Evolutionary conservation across 92 coral and sea anemone genomes (phyloP).

Genomic region (Porites rus): DNA sequence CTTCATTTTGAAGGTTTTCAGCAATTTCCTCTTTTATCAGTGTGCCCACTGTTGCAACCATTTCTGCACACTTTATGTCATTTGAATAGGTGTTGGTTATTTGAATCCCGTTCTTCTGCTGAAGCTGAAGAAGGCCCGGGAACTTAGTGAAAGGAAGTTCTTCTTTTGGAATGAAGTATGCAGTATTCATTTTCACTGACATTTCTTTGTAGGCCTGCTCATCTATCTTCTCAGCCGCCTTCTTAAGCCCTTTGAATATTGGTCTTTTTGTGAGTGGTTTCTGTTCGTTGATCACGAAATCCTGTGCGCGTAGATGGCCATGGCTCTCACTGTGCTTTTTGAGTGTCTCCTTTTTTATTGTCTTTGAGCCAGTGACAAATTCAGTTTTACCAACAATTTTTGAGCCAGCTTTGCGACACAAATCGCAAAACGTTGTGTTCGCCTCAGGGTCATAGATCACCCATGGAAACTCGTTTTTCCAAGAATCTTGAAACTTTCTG

Average conservation of each 20-base stretch:
- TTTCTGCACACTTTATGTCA: constrained; percentile 41
- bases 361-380: constrained; percentile 51
- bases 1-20: constrained; percentile 38
- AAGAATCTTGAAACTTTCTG: no score
- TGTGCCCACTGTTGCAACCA: constrained; percentile 38
- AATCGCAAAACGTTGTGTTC: constrained; percentile 41
- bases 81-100: constrained; percentile 48
- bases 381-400: constrained; percentile 46
- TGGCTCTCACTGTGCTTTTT: constrained; percentile 36
- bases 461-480: no score
- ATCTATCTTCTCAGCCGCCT: constrained; percentile 54
- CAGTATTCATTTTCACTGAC: constrained; percentile 50
- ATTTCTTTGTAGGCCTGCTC: constrained; percentile 39
- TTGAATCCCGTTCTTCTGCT: constrained; percentile 45
- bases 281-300: no score
- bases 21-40: constrained; percentile 41
- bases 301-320: constrained; percentile 45
- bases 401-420: constrained; percentile 40
- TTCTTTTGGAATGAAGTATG: constrained; percentile 35
- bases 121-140: constrained; percentile 49
- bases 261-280: constrained; percentile 39
- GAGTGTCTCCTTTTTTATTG: constrained; percentile 41
- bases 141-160: constrained; percentile 44
- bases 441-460: neutral
- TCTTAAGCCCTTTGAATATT: constrained; percentile 48